Percentiles rank a stretch among this genome's conserved stretches.
Conservation (phyloP, 2,888 invertebrate genomes). For the Cosmia pyralina region DNA sequence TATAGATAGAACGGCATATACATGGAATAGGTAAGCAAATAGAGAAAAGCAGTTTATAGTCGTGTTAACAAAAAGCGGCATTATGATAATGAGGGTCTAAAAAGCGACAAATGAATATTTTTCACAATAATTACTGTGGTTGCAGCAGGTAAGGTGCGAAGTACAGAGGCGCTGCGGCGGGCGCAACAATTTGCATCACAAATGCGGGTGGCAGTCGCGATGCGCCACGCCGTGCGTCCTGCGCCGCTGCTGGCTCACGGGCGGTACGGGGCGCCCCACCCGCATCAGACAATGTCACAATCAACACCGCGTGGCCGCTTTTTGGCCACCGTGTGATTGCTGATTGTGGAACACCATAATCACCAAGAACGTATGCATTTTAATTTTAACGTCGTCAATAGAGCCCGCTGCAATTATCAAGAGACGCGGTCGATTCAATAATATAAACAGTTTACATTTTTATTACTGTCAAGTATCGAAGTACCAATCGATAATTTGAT, state of each 20-base stretch:
- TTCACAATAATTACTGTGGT: conserved; percentile 86
- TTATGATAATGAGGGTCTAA: conserved; percentile 80
- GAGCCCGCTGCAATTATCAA: conserved; percentile 32
- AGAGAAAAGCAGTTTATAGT: conserved; percentile 53
- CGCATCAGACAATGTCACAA: conserved; percentile 88
- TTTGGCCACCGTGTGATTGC: conserved; percentile 87
- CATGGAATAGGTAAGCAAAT: conserved; percentile 46
- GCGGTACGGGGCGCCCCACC: conserved; percentile 67
- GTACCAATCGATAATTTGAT: background rate
- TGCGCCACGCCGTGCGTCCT: conserved; percentile 73
- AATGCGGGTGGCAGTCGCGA: conserved; percentile 83
- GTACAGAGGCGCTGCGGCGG: conserved; percentile 79
- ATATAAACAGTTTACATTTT: background rate
- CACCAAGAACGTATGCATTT: conserved; percentile 73
- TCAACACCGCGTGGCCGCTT: conserved; percentile 89
- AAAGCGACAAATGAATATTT: conserved; percentile 87
- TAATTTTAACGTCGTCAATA: conserved; percentile 59
- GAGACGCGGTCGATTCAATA: conserved; percentile 7
- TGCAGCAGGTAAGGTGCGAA: conserved; percentile 85
- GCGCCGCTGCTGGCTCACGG: conserved; percentile 71
- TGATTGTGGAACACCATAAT: conserved; percentile 86
- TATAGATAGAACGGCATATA: conserved; percentile 34
- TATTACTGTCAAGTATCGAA: conserved; percentile 2
- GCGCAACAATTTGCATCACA: conserved; percentile 86
- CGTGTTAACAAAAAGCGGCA: conserved; percentile 67